A percentile compares a stretch with the other conserved stretches of the same genome.
Evolutionary conservation across 2,888 invertebrate species (phyloP).

Genomic region (Boloria selene): DNA sequence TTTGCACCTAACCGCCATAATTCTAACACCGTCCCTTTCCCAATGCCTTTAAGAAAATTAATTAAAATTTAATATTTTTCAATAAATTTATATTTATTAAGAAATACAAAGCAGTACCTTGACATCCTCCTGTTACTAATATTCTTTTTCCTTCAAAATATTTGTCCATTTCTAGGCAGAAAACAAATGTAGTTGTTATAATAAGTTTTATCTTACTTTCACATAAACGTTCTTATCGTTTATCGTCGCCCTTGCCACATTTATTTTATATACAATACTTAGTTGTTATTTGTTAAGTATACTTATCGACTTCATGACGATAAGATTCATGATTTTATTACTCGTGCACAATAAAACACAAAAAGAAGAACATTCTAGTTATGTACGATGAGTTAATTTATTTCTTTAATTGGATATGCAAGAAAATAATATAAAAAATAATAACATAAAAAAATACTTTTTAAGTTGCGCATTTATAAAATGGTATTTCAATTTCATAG

Average conservation of each 20-base stretch:
- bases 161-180: conserved; percentile 57
- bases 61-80: background rate
- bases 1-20: conserved; percentile 85
- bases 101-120: conserved; percentile 80
- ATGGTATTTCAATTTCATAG: too few relatives aligned
- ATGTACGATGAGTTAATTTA: too few relatives aligned
- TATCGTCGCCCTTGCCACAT: conserved; percentile 16
- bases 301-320: too few relatives aligned
- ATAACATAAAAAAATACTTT: too few relatives aligned
- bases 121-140: conserved; percentile 93
- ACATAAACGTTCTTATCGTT: conserved; percentile 27
- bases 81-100: background rate
- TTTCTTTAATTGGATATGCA: too few relatives aligned
- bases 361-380: too few relatives aligned
- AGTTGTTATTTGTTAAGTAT: too few relatives aligned
- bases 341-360: too few relatives aligned
- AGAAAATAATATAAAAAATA: too few relatives aligned
- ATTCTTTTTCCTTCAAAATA: conserved; percentile 88
- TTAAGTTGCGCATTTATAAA: too few relatives aligned
- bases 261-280: too few relatives aligned
- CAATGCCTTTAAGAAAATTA: conserved; percentile 80
- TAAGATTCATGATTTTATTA: too few relatives aligned
- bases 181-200: conserved; percentile 1
- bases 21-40: conserved; percentile 86
- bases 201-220: conserved; percentile 7